Evolutionary conservation across 2,113 vertebrate species (phyloP).

Genomic region (Urocitellus parryii): DNA sequence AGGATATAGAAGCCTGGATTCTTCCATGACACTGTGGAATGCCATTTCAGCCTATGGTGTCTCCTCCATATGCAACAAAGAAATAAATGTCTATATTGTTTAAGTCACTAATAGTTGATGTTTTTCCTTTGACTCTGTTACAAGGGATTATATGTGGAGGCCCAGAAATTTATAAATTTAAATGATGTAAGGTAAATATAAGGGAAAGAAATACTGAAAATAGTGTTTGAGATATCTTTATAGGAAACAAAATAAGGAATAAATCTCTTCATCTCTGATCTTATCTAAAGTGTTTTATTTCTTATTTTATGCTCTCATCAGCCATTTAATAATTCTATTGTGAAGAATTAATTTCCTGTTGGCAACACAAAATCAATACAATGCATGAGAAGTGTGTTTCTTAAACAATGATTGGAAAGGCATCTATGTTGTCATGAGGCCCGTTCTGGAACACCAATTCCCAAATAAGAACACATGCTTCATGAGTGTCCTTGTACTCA

Average conservation of each 20-base stretch:
- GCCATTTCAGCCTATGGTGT: neutral
- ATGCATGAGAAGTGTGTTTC: neutral
- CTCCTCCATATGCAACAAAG: neutral
- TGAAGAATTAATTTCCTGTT: slow-evolving; percentile 68
- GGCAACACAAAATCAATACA: slow-evolving; percentile 3
- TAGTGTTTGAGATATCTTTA: neutral
- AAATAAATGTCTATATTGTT: neutral
- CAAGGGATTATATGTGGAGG: neutral
- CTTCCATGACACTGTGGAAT: neutral
- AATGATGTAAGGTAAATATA: neutral
- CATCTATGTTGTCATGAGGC: neutral
- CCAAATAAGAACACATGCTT: neutral
- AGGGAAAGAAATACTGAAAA: neutral
- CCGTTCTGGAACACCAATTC: neutral
- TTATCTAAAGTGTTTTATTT: slow-evolving; percentile 32
- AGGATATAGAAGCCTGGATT: neutral
- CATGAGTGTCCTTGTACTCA: neutral
- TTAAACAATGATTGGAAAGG: neutral
- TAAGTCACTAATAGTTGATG: neutral
- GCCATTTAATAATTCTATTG: slow-evolving; percentile 42
- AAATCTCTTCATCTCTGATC: neutral
- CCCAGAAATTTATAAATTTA: neutral
- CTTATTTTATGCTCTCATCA: neutral
- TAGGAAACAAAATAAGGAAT: neutral
- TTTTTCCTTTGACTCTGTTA: slow-evolving; percentile 11